A percentile compares a stretch with the other conserved stretches of the same genome.
These are phyloP conservation scores for Folsomia manolachei DNA, from an alignment of 2,888 invertebrate genomes.

Conservation along the genomic window DNA sequence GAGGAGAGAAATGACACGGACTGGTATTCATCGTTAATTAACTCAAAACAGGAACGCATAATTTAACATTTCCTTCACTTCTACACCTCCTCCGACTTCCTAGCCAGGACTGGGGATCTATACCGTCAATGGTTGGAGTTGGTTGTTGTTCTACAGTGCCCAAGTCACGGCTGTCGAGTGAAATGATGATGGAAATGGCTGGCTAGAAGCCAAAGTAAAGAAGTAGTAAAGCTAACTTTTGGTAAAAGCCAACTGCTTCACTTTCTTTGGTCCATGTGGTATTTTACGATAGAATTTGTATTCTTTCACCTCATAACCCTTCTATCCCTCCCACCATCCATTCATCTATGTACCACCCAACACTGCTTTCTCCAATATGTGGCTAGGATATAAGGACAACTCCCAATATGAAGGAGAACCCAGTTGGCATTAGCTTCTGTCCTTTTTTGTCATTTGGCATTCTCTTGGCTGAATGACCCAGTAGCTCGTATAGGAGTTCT, in stretches of 20 bases:
- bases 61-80: slow-evolving; percentile 20
- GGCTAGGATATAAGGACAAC: background rate
- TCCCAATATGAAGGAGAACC: slow-evolving; percentile 13
- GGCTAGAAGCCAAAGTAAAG: slow-evolving; percentile 33
- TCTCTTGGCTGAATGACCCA: slow-evolving; percentile 19
- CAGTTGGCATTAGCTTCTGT: slow-evolving; percentile 12
- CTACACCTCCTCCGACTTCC: background rate
- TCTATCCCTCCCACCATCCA: background rate
- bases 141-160: background rate
- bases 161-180: slow-evolving; percentile 24
- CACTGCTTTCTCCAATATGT: no score
- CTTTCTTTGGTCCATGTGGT: slow-evolving; percentile 17
- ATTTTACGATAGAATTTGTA: slow-evolving; percentile 21
- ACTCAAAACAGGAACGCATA: slow-evolving; percentile 16
- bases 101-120: background rate
- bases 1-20: background rate
- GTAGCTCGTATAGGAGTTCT: no score
- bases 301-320: slow-evolving; percentile 34
- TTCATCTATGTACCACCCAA: no score
- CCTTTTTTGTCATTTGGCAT: slow-evolving; percentile 27
- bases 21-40: slow-evolving; percentile 17
- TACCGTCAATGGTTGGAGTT: background rate
- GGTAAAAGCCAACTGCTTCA: slow-evolving; percentile 17
- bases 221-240: slow-evolving; percentile 19
- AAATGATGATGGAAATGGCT: slow-evolving; percentile 41